These are phyloP conservation scores for Ctenochaetus hawaiiensis DNA, from an alignment of 2,797 vertebrate genomes.

Conservation along the genomic window DNA sequence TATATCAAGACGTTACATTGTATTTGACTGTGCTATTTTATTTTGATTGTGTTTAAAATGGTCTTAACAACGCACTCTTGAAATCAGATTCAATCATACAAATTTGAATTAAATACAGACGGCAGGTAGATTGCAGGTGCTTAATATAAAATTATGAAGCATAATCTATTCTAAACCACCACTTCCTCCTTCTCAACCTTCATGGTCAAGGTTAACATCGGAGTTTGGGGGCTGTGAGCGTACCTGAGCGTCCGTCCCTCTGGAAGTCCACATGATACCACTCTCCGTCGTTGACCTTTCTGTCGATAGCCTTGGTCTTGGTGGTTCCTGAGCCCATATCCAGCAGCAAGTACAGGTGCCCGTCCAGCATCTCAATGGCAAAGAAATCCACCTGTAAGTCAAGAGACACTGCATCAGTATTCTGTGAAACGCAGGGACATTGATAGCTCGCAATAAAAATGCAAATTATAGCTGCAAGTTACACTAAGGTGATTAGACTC, in stretches of 20 bases:
- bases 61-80: background rate
- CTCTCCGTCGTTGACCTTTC: slow-evolving; percentile 97
- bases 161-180: slow-evolving; percentile 9
- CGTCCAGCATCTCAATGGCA: slow-evolving; percentile 98
- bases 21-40: slow-evolving; percentile 11
- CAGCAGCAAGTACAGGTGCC: slow-evolving; percentile 95
- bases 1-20: slow-evolving; percentile 36
- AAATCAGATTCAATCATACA: slow-evolving; percentile 29
- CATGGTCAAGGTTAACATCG: slow-evolving; percentile 19
- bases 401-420: slow-evolving; percentile 30
- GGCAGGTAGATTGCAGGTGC: slow-evolving; percentile 14
- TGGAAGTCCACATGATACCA: slow-evolving; percentile 99
- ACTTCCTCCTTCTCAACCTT: slow-evolving; percentile 21
- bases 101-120: slow-evolving; percentile 41
- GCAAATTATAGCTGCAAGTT: slow-evolving; percentile 22
- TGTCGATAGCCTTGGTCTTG: slow-evolving; percentile 95
- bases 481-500: slow-evolving; percentile 22
- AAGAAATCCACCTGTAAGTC: slow-evolving; percentile 94
- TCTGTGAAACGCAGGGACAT: slow-evolving; percentile 16
- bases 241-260: slow-evolving; percentile 96
- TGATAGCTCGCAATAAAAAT: slow-evolving; percentile 37
- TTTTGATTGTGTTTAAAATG: slow-evolving; percentile 27
- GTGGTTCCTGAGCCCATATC: slow-evolving; percentile 99
- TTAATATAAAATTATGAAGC: slow-evolving; percentile 9
- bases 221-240: slow-evolving; percentile 17